phyloP scores from a whole-genome alignment of 2,797 vertebrate species.

The Novumbra hubbsi region DNA sequence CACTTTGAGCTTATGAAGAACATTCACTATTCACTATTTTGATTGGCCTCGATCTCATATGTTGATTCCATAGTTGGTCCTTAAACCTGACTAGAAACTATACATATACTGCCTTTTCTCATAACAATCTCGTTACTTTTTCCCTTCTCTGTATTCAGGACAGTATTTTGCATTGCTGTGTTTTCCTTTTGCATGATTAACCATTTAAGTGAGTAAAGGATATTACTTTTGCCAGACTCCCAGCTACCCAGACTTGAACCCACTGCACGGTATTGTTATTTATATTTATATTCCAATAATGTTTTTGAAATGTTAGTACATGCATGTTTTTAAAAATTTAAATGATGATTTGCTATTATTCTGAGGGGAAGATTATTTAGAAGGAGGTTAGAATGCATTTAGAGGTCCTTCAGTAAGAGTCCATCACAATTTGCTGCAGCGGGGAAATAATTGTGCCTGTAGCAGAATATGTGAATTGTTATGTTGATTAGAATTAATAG shows the following conservation, averaged over 20 bases:
- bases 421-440: not conserved
- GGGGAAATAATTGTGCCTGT: too few species aligned
- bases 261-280: not conserved
- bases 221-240: not conserved
- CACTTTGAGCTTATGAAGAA: not conserved
- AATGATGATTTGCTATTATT: not conserved
- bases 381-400: not conserved
- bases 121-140: not conserved
- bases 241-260: not conserved
- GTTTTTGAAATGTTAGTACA: not conserved
- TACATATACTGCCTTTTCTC: not conserved
- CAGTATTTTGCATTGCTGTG: not conserved
- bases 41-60: not conserved
- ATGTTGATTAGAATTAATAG: too few species aligned
- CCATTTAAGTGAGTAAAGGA: not conserved
- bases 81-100: not conserved
- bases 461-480: too few species aligned
- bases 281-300: not conserved
- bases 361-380: not conserved
- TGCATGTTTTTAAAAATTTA: not conserved
- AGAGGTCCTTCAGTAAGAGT: not conserved
- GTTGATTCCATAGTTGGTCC: not conserved
- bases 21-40: not conserved
- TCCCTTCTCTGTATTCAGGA: not conserved
- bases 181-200: not conserved